A percentile compares a stretch with the other conserved stretches of the same genome.
These are phyloP conservation scores for Nestor notabilis DNA, from an alignment of 2,113 vertebrate species.

Conservation along the genomic window DNA sequence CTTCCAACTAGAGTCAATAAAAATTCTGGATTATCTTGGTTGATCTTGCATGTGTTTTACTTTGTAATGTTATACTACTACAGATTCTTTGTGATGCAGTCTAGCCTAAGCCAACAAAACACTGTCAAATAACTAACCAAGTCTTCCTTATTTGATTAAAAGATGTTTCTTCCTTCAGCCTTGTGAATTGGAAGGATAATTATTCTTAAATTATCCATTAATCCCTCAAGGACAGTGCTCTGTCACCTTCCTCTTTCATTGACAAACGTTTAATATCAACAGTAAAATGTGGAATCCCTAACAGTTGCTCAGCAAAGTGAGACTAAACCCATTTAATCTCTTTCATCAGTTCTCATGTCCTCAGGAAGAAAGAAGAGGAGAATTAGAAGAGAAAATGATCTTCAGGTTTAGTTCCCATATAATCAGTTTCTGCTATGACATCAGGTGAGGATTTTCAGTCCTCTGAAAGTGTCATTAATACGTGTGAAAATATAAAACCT, in stretches of 20 bases:
- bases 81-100: not conserved
- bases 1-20: not conserved
- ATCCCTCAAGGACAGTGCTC: conserved; percentile 10
- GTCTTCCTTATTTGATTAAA: conserved; percentile 16
- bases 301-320: conserved; percentile 28
- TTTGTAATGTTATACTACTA: not conserved
- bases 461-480: not conserved
- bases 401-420: not conserved
- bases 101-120: not conserved
- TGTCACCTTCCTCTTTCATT: conserved; percentile 24
- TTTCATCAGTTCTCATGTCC: not conserved
- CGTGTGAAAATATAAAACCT: not conserved
- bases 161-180: not conserved
- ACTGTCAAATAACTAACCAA: not conserved
- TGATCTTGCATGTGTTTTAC: not conserved
- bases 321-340: conserved; percentile 49
- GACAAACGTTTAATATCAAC: conserved; percentile 15
- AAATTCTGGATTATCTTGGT: not conserved
- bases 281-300: conserved; percentile 17
- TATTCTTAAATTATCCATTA: conserved; percentile 43
- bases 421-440: not conserved
- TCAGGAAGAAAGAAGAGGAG: not conserved
- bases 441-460: not conserved
- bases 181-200: not conserved
- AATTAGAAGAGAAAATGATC: not conserved